Evolutionary conservation across 1,140 invertebrate species (phyloP).

Genomic region (Halyomorpha halys): DNA sequence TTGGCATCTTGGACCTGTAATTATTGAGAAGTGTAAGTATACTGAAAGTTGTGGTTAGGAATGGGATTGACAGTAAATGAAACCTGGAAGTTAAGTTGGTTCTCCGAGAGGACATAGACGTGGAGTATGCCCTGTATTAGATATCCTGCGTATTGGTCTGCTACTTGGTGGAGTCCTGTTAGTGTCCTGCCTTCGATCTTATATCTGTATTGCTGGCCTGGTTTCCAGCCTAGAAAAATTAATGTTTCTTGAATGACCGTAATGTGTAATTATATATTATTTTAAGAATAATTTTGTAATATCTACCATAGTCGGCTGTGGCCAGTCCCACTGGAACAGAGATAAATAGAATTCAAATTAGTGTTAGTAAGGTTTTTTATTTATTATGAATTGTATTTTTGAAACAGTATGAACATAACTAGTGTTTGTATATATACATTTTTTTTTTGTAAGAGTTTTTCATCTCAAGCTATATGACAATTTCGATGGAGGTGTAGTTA

Average conservation of each 20-base stretch:
- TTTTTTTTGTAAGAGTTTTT: too few relatives aligned
- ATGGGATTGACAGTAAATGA: not conserved
- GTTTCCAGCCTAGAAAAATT: slow-evolving; percentile 40
- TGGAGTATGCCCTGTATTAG: slow-evolving; percentile 42
- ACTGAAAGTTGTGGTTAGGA: not conserved
- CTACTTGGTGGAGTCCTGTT: slow-evolving; percentile 41
- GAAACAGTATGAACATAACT: too few relatives aligned
- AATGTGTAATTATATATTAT: not conserved
- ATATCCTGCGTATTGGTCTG: slow-evolving; percentile 43
- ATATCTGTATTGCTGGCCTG: slow-evolving; percentile 48
- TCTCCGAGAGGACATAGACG: slow-evolving; percentile 32
- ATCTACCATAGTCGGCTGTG: not conserved
- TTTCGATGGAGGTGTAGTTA: too few relatives aligned
- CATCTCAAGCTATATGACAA: too few relatives aligned
- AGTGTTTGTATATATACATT: too few relatives aligned
- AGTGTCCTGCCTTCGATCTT: slow-evolving; percentile 46
- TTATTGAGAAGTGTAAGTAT: not conserved
- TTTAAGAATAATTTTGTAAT: not conserved
- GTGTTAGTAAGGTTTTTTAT: too few relatives aligned
- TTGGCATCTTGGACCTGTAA: slow-evolving; percentile 31
- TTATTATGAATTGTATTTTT: too few relatives aligned
- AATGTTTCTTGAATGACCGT: not conserved
- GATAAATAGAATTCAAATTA: too few relatives aligned
- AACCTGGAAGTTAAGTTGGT: slow-evolving; percentile 7
- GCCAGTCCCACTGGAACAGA: not conserved